Evolutionary conservation across 2,888 invertebrate species (phyloP), one percentile per base, ranked within the genome.

Genomic region (Phlogophora meticulosa): DNA sequence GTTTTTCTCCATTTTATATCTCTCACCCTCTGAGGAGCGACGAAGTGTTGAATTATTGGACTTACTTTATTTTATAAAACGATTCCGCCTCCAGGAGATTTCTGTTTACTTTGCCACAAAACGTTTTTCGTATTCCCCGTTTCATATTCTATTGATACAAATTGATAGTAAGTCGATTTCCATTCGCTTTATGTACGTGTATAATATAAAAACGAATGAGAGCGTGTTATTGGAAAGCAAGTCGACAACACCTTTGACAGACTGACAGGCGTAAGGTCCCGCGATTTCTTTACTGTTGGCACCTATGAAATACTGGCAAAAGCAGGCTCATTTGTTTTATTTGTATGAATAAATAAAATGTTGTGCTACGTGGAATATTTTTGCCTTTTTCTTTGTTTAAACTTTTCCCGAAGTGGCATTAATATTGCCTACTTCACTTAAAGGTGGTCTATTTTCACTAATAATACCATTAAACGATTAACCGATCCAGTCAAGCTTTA

Each of bases 31-130:
- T 90, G 87, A 92, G 90, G 89, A 92, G 89, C 90, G 88, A 80
- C 90, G 92, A 92, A 93, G 92, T 92, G 93, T 90, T 93, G 94
- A 94, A 93, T 93, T 94, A 94, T 94, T 91, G 90, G 91, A 92
- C 88, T 92, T 91, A 92, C 92, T 95, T 94, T 93, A 93, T 93
- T 94, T 93, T 93, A 92, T 92, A 91, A 93, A 93, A 90, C 90
- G 91, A 92, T 91, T 91, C 90, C 86, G 87, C 87, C 87, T 85
- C 86, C 79, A 83, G 85, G 87, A 89, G 87, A 90, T 91, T 93
- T 91, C 88, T 91, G 91, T 94, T 93, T 93, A 91, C 91, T 90
- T 92, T 91, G 80, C 85, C 87, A 85, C 87, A 86, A 88, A 92
- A 86, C 85, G 88, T 84, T 90, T 88, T 87, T 85, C 82, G 78